phyloP scores from a whole-genome alignment of 2,888 invertebrate genomes.

The Catonia carolina region DNA sequence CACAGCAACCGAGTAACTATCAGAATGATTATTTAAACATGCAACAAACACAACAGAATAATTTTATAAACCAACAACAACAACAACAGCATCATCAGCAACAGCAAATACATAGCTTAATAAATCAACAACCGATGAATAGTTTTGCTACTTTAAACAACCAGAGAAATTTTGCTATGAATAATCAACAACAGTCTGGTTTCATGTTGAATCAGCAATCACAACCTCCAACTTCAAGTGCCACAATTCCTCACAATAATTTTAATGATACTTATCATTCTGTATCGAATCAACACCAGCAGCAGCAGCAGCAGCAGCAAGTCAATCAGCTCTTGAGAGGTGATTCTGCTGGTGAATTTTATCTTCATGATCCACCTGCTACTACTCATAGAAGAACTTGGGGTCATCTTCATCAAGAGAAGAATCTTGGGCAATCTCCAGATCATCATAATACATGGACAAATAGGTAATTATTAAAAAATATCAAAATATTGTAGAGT shows the following conservation, averaged over 20 bases:
- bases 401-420: too few relatives aligned
- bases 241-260: background rate
- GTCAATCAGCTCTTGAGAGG: constrained; percentile 35
- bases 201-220: background rate
- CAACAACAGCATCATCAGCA: constrained; percentile 42
- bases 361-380: constrained; percentile 60
- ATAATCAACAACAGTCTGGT: background rate
- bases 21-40: constrained; percentile 20
- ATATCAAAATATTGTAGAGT: too few relatives aligned
- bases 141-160: constrained; percentile 8
- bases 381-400: constrained; percentile 47
- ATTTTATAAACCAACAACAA: constrained; percentile 30
- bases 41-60: constrained; percentile 26
- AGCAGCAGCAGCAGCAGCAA: constrained; percentile 42
- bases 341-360: constrained; percentile 49
- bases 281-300: constrained; percentile 22
- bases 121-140: constrained; percentile 21
- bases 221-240: background rate
- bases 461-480: constrained; percentile 11
- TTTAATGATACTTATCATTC: background rate
- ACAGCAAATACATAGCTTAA: constrained; percentile 32
- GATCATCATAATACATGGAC: constrained; percentile 23
- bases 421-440: constrained; percentile 36
- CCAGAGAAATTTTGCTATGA: constrained; percentile 1
- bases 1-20: constrained; percentile 31